Evolutionary conservation across 2,888 invertebrate species (phyloP).

Genomic region (Metalampra italica): DNA sequence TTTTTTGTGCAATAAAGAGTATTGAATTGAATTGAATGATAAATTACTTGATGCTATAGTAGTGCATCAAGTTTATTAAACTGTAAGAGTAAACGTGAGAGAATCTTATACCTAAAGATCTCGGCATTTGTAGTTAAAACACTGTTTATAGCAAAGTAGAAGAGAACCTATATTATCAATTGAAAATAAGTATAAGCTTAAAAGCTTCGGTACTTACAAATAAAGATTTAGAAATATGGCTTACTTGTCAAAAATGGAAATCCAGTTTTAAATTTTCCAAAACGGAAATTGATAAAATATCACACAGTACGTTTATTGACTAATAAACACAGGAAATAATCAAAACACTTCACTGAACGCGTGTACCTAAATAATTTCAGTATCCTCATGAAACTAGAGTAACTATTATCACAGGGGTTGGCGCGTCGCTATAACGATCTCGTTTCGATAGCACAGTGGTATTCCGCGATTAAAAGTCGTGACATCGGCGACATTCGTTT

Average conservation of each 20-base stretch:
- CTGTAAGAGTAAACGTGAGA: too few species aligned
- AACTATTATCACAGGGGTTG: slow-evolving; percentile 60
- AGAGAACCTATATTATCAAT: too few species aligned
- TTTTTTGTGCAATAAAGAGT: too few species aligned
- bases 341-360: slow-evolving; percentile 65
- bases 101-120: too few species aligned
- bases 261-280: slow-evolving; percentile 24
- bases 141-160: too few species aligned
- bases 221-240: background rate
- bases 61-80: too few species aligned
- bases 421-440: slow-evolving; percentile 64
- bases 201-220: too few species aligned
- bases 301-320: slow-evolving; percentile 23
- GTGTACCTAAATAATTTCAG: slow-evolving; percentile 52
- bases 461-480: slow-evolving; percentile 26
- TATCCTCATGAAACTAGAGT: slow-evolving; percentile 56
- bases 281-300: slow-evolving; percentile 8
- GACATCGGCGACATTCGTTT: slow-evolving; percentile 48
- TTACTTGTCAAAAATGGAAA: slow-evolving; percentile 13
- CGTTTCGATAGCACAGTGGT: slow-evolving; percentile 38
- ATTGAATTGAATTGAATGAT: too few species aligned
- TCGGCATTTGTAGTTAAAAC: too few species aligned
- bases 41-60: too few species aligned
- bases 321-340: slow-evolving; percentile 40
- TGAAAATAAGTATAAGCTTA: too few species aligned